phyloP scores from a whole-genome alignment of 64 coral and sea anemone species.

The Stichodactyla helianthus region DNA sequence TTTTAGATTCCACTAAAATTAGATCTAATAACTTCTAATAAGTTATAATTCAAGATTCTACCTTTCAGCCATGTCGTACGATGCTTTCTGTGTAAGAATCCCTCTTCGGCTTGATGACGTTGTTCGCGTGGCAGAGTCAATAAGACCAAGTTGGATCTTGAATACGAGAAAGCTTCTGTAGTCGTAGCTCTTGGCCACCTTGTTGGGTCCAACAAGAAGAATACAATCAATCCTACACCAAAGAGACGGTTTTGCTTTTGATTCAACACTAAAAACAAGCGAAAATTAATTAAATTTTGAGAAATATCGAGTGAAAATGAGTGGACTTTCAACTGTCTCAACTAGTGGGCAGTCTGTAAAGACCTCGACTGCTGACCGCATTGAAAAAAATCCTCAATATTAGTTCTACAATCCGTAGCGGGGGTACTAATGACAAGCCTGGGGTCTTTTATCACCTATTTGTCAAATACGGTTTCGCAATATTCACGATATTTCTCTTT shows the following conservation, averaged over 20 bases:
- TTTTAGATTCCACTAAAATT: background rate
- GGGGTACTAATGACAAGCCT: background rate
- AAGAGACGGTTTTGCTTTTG: background rate
- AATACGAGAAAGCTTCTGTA: background rate
- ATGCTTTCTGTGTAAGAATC: background rate
- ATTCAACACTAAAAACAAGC: background rate
- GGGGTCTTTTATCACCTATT: background rate
- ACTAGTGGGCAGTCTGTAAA: background rate
- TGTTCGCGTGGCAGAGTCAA: background rate
- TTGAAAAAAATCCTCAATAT: background rate
- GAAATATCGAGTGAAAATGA: background rate
- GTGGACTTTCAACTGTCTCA: background rate
- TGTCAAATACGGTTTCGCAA: background rate
- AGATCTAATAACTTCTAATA: background rate
- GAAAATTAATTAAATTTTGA: background rate
- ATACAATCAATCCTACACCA: background rate
- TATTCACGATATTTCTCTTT: background rate
- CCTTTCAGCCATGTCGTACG: background rate
- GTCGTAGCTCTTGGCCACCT: background rate
- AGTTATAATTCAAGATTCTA: background rate
- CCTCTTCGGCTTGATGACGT: background rate
- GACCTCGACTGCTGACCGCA: background rate
- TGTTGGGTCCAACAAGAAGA: background rate
- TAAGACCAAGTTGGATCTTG: background rate
- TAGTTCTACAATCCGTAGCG: background rate